Evolutionary conservation across 2,888 invertebrate genomes (phyloP).

Genomic region (Drosophila subsilvestris): DNA sequence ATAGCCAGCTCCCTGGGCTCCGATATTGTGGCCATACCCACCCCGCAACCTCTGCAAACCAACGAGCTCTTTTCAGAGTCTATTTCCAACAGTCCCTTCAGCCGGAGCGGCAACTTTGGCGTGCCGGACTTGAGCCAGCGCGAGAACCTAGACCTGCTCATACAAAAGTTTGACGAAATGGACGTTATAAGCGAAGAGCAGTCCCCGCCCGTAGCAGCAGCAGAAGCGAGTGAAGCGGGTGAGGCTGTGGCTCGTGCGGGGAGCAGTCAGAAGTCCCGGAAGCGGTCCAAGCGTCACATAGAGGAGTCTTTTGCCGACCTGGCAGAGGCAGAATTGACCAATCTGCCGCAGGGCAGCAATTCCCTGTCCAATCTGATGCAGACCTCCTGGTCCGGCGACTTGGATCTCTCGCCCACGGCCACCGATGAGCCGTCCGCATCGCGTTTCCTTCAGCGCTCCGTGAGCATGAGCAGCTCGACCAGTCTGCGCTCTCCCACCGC

Average conservation of each 20-base stretch:
- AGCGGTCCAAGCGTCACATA: conserved; percentile 48
- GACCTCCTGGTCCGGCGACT: conserved; percentile 82
- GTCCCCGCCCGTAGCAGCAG: conserved; percentile 50
- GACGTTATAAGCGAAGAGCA: conserved; percentile 83
- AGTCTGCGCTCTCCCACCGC: conserved; percentile 77
- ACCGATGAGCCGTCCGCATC: conserved; percentile 45
- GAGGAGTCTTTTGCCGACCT: conserved; percentile 40
- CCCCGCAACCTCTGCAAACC: conserved; percentile 81
- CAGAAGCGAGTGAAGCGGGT: not conserved
- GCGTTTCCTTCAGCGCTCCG: conserved; percentile 76
- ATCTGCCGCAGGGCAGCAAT: conserved; percentile 69
- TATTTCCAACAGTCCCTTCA: conserved; percentile 83
- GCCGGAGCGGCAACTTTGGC: conserved; percentile 79
- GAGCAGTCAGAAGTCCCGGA: conserved; percentile 32
- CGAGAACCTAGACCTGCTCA: conserved; percentile 81
- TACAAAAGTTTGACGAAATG: conserved; percentile 84
- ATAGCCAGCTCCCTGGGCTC: conserved; percentile 88
- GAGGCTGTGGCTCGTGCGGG: conserved; percentile 17
- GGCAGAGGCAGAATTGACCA: conserved; percentile 10
- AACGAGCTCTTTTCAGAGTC: conserved; percentile 83
- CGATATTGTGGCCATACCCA: conserved; percentile 83
- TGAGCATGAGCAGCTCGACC: conserved; percentile 79
- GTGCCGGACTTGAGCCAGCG: conserved; percentile 74
- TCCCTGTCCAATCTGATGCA: conserved; percentile 82
- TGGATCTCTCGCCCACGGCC: conserved; percentile 45